Conservation (phyloP, 2,113 vertebrate genomes). For the Phoxinus phoxinus region DNA sequence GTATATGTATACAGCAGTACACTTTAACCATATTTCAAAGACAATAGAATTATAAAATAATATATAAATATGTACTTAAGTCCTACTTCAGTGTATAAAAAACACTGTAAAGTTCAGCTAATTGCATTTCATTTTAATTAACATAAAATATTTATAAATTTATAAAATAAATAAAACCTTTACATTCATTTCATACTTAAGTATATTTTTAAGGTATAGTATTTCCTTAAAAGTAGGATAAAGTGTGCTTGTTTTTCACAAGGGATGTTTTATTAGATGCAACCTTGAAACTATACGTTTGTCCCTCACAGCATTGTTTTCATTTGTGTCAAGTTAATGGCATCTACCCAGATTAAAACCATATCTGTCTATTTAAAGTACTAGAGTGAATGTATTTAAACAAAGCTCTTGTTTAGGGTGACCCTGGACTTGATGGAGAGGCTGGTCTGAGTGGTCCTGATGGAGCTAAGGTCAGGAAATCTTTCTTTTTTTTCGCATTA, state of each 20-base stretch:
- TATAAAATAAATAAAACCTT: too few relatives aligned
- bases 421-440: slow-evolving; percentile 89
- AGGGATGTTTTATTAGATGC: neutral
- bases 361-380: slow-evolving; percentile 9
- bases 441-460: slow-evolving; percentile 81
- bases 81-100: neutral
- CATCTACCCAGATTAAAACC: neutral
- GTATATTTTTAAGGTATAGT: neutral
- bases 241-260: neutral
- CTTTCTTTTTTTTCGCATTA: neutral
- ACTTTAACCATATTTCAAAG: too few relatives aligned
- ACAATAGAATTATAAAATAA: too few relatives aligned
- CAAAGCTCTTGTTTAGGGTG: slow-evolving; percentile 78
- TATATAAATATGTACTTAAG: neutral
- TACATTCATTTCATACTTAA: neutral
- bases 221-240: neutral
- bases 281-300: neutral
- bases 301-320: neutral
- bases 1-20: too few relatives aligned
- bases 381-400: neutral
- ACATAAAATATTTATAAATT: too few relatives aligned
- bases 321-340: neutral
- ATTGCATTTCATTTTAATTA: neutral
- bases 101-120: neutral
- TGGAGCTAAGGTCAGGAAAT: slow-evolving; percentile 83